Base-by-base conservation (phyloP, 2,113 vertebrate species). In the Potamarius usumacintae region DNA sequence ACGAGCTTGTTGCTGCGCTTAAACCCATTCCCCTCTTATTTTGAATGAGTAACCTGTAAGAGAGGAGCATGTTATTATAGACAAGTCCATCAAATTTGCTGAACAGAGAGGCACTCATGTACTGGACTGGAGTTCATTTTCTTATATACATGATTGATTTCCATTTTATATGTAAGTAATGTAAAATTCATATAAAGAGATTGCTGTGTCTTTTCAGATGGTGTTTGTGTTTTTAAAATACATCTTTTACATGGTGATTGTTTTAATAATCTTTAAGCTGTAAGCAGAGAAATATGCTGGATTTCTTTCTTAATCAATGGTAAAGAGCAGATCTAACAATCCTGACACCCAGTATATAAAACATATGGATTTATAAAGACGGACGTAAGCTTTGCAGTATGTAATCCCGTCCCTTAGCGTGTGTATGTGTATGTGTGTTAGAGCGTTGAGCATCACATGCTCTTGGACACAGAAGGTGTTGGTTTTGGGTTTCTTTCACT, bases 401-500 rank as follows among this genome's bases (percentile, higher is more conserved):
- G 62, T 50, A 34, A 57, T 7, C 7, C 27, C 6, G 6, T 83
- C 0, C 14, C 4, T 65, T 55, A 12, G 78, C 71, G 88, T 52
- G 63, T 52, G 30, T 42, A 20, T 63, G 62, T 82, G 53, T 53
- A 58, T 90, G 63, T 81, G 62, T 55, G 14, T 65, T 53, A 60
- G 90, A 82, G 71, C 62, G 60, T 80, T 77, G 60, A 74, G 76
- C 90, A 90, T 95, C 93, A 93, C 93, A 94, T 93, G 93, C 89
- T 94, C 94, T 94, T 94, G 94, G 95, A 94, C 60, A 62, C 90
- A 89, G 91, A 92, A 93, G 93, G 93, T 94, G 92, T 93, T 58
- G 94, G 95, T 95, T 94, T 95, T 95, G 92, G 92, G 93, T 96
- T 96, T 93, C 95, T 95, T 94, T 93, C 93, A 94, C 79, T 90